Base-by-base conservation (phyloP, 2,888 invertebrate genomes). In the Drosophila percnosoma region DNA sequence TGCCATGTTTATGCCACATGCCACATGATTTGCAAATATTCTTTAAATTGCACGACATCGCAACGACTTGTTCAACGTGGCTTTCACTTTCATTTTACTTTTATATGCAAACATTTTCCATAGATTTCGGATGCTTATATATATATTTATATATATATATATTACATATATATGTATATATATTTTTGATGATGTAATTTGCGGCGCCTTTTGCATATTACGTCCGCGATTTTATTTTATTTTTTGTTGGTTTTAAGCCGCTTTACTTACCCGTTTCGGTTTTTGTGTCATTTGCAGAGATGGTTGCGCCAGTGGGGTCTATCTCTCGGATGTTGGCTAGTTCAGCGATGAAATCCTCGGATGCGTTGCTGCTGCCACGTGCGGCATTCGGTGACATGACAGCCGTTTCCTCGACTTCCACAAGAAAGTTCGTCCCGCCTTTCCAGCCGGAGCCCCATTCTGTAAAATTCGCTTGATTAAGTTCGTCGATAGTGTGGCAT, bases 371-470 rank as follows among this genome's bases (percentile, higher is more conserved):
- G 63, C 63, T 73, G 52, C 74, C 68, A 21, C 53, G 67, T 57
- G 83, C 71, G 1, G 61, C 66, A 38, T 75, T 70, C 10, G 87
- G 69, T 40, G 90, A 75, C 67, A 82, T 82, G 76, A 89, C 78
- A 24, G 89, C 86, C 54, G 92, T 91, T 82, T 93, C 91, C 73
- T 93, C 92, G 77, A 93, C 92, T 88, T 93, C 93, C 59, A 93
- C 92, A 55, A 93, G 90, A 73, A 93, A 92, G 74, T 91, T 92
- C 73, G 93, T 91, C 70, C 92, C 93, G 60, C 92, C 92, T 60
- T 83, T 86, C 92, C 92, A 92, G 60, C 92, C 93, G 61, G 93
- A 92, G 76, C 92, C 93, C 93, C 93, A 93, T 92, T 93, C 93
- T 93, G 78, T 18, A 55, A 68, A 71, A 58, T 15, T 10, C 51